phyloP scores from a whole-genome alignment of 2,113 vertebrate genomes.

The Protobothrops flavoviridis region DNA sequence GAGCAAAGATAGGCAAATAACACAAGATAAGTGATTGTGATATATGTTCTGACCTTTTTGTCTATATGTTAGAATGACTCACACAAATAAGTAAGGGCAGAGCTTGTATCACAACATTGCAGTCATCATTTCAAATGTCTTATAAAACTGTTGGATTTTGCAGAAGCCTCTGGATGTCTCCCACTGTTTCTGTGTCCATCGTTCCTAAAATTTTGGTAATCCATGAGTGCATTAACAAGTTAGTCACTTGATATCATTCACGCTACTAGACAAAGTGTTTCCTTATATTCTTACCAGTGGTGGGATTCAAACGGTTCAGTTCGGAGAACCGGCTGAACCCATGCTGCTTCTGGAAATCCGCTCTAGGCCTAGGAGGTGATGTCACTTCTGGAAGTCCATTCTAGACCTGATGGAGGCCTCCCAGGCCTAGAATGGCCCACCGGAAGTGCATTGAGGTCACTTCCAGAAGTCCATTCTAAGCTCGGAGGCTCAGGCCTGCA shows the following conservation, averaged over 20 bases:
- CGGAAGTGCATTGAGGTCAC: too few relatives aligned
- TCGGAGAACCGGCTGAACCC: too few relatives aligned
- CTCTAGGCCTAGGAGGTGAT: too few relatives aligned
- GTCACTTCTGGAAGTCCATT: too few relatives aligned
- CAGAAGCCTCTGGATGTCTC: background rate
- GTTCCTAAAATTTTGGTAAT: background rate
- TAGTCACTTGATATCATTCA: background rate
- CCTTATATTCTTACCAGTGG: background rate
- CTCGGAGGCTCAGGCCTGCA: too few relatives aligned
- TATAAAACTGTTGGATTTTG: background rate
- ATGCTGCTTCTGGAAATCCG: too few relatives aligned
- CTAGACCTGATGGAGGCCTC: too few relatives aligned
- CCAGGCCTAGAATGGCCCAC: too few relatives aligned
- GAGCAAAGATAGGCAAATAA: background rate
- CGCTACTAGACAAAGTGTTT: background rate
- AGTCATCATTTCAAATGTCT: background rate
- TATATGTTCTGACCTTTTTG: background rate
- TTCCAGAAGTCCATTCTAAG: too few relatives aligned
- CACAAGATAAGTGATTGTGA: background rate
- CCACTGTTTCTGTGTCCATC: background rate
- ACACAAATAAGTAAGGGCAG: background rate
- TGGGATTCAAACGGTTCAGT: too few relatives aligned
- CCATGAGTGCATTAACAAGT: background rate
- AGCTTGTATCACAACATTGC: background rate
- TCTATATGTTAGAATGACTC: background rate